phyloP scores from a whole-genome alignment of 2,113 vertebrate genomes.

The Triplophysa tibetana region DNA sequence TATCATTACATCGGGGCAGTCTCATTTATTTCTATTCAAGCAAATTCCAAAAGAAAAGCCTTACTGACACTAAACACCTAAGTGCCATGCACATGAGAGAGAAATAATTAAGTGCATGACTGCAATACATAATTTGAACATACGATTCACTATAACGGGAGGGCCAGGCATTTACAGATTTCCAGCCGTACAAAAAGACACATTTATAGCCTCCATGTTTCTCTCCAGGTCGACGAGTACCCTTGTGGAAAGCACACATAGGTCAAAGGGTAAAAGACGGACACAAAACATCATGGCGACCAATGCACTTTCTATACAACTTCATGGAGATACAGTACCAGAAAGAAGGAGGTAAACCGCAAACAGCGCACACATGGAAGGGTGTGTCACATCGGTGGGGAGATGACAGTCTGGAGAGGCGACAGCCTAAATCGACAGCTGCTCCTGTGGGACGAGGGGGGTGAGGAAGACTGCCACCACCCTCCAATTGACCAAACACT shows the following conservation, averaged over 20 bases:
- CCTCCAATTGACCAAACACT: slow-evolving; percentile 39
- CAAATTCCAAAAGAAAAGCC: too few species aligned
- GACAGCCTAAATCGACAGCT: slow-evolving; percentile 16
- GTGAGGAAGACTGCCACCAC: not conserved
- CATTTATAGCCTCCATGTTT: slow-evolving; percentile 61
- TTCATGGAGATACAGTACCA: slow-evolving; percentile 22
- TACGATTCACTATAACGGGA: not conserved
- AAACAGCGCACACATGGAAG: slow-evolving; percentile 43
- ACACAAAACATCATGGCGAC: slow-evolving; percentile 23
- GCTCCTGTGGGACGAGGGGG: slow-evolving; percentile 18
- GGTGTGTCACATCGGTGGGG: slow-evolving; percentile 41
- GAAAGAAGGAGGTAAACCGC: not conserved
- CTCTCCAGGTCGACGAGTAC: slow-evolving; percentile 29
- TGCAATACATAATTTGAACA: too few species aligned
- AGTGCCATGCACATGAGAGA: too few species aligned
- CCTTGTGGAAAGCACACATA: slow-evolving; percentile 42
- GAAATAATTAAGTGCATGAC: too few species aligned
- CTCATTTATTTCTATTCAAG: too few species aligned
- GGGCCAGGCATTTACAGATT: not conserved
- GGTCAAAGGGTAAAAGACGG: slow-evolving; percentile 34
- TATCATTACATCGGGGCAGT: too few species aligned
- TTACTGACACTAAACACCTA: too few species aligned
- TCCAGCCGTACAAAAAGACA: not conserved
- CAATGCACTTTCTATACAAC: slow-evolving; percentile 1
- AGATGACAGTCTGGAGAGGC: slow-evolving; percentile 44